Evolutionary conservation across 1,140 invertebrate genomes (phyloP).

Genomic region (Rhyacophila brunnea): DNA sequence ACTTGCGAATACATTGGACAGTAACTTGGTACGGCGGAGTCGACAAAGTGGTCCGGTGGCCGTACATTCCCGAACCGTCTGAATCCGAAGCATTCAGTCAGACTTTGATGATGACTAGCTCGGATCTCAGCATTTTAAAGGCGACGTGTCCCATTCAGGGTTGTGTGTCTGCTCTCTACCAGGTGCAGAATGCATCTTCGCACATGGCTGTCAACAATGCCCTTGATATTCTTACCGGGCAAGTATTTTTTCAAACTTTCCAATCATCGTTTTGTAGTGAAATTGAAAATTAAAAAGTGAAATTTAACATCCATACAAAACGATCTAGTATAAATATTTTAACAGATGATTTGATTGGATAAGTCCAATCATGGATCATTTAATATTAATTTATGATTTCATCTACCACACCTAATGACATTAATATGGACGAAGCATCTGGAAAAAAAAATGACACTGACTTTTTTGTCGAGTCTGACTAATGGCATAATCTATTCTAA

Average conservation of each 20-base stretch:
- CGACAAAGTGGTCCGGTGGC: constrained; percentile 39
- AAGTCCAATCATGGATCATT: too few relatives aligned
- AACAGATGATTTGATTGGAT: too few relatives aligned
- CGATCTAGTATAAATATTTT: too few relatives aligned
- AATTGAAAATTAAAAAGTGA: too few relatives aligned
- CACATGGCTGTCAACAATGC: constrained; percentile 56
- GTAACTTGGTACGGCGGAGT: constrained; percentile 50
- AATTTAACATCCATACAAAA: too few relatives aligned
- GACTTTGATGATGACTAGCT: constrained; percentile 45
- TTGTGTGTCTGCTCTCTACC: constrained; percentile 52
- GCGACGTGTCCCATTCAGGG: constrained; percentile 50
- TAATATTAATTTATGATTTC: too few relatives aligned
- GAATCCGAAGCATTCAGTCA: constrained; percentile 34
- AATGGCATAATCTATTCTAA: too few relatives aligned
- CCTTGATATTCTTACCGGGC: constrained; percentile 57
- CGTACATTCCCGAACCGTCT: constrained; percentile 32
- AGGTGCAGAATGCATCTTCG: constrained; percentile 62
- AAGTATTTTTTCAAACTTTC: constrained; percentile 34
- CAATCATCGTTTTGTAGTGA: too few relatives aligned
- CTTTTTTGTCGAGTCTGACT: too few relatives aligned
- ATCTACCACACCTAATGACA: too few relatives aligned
- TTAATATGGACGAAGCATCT: too few relatives aligned
- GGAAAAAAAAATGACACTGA: too few relatives aligned
- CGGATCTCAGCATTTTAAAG: constrained; percentile 50
- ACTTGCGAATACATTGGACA: constrained; percentile 56